Conservation (phyloP, 2,113 vertebrate genomes). For the Atherinomorus stipes region DNA sequence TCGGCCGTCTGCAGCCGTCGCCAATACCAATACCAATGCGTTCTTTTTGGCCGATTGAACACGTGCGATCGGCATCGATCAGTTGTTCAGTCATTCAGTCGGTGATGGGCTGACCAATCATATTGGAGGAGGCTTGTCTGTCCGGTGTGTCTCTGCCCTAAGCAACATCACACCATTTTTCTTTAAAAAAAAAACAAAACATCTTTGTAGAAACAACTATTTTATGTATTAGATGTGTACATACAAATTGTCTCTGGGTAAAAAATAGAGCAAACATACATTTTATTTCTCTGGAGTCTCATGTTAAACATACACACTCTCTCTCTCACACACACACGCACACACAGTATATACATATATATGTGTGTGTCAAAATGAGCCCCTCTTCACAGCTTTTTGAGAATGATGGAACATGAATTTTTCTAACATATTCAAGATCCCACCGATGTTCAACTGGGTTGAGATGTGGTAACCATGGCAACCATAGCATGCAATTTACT, state of each 20-base stretch:
- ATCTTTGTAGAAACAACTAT: slow-evolving; percentile 9
- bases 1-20: too few species aligned
- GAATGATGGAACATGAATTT: neutral
- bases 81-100: too few species aligned
- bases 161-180: slow-evolving; percentile 10
- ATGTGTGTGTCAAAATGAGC: neutral
- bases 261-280: slow-evolving; percentile 31
- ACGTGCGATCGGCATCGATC: too few species aligned
- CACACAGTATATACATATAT: too few species aligned
- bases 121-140: too few species aligned
- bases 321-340: neutral
- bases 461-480: neutral
- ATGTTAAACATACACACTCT: neutral
- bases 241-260: slow-evolving; percentile 24
- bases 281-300: neutral
- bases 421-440: neutral
- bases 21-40: too few species aligned
- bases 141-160: too few species aligned
- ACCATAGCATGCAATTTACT: neutral
- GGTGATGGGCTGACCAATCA: too few species aligned
- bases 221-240: slow-evolving; percentile 7
- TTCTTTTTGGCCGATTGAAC: too few species aligned
- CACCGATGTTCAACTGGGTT: neutral
- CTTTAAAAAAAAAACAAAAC: slow-evolving; percentile 25
- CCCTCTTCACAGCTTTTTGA: neutral